These are phyloP conservation scores for Turritopsis rubra DNA, from an alignment of 30 jellyfish, hydroid and myxozoan species.

Conservation along the genomic window DNA sequence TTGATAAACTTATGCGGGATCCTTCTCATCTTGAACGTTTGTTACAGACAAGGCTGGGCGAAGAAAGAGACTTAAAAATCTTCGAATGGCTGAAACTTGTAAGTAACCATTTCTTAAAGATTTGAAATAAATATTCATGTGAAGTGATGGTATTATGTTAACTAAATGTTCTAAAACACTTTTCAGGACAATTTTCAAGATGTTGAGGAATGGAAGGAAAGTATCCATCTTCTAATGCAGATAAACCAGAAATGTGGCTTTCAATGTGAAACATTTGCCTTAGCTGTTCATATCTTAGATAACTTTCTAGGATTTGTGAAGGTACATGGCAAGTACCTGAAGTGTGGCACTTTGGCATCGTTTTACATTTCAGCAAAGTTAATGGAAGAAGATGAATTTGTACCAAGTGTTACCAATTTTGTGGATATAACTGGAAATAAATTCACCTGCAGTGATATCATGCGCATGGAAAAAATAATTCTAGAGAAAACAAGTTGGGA, in stretches of 20 bases:
- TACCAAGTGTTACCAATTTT: slow-evolving; percentile 15
- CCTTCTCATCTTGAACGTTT: slow-evolving; percentile 39
- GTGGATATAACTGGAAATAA: slow-evolving; percentile 19
- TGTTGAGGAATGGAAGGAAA: slow-evolving; percentile 40
- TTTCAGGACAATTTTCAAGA: slow-evolving; percentile 25
- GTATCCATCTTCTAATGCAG: slow-evolving; percentile 10
- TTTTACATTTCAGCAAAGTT: slow-evolving; percentile 25
- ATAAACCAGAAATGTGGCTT: slow-evolving; percentile 22
- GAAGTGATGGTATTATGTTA: not conserved
- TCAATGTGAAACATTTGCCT: slow-evolving; percentile 36
- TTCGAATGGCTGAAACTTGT: slow-evolving; percentile 28
- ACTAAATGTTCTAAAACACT: not conserved
- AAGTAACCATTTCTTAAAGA: not conserved
- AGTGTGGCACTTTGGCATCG: slow-evolving; percentile 31
- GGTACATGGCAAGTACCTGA: slow-evolving; percentile 40
- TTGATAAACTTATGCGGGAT: slow-evolving; percentile 38
- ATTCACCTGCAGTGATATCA: slow-evolving; percentile 25
- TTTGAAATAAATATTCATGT: not conserved
- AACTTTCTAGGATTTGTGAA: slow-evolving; percentile 36
- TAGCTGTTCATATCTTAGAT: slow-evolving; percentile 39
- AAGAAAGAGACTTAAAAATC: slow-evolving; percentile 29
- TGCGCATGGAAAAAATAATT: slow-evolving; percentile 32
- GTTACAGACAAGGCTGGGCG: slow-evolving; percentile 14
- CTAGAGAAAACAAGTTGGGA: slow-evolving; percentile 33
- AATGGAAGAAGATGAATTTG: slow-evolving; percentile 35